Base-by-base conservation (phyloP, 2,113 vertebrate genomes). In the Strigops habroptila region DNA sequence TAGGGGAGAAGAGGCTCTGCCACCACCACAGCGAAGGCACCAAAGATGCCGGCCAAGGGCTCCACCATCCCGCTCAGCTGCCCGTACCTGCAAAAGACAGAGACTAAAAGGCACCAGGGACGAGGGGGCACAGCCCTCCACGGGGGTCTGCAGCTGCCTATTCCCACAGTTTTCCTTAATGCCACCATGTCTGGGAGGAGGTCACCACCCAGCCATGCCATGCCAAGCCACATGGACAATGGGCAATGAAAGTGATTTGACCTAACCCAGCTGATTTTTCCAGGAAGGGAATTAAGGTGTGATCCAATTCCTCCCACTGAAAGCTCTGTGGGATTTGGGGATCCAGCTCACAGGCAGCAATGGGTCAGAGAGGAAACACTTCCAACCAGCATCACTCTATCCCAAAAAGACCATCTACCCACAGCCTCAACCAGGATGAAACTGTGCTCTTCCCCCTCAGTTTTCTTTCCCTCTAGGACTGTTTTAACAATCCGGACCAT, bases 31-130 rank as follows among this genome's bases (percentile, higher is more conserved):
- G 99, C 98, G 1, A 98, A 63, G 18, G 99, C 99, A 0, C 99
- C 99, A 0, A 99, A 92, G 35, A 98, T 7, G 6, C 99, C 99
- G 0, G 99, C 99, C 7, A 99, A 51, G 0, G 99, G 99, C 92
- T 99, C 99, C 37, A 99, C 99, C 99, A 99, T 99, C 52, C 99
- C 99, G 0, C 99, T 99, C 14, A 99, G 98, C 98, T 99, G 99
- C 23, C 99, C 99, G 0, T 99, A 99, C 99, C 99, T 99, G 87
- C 25, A 28, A 14, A 41, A 71, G 25, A 91, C 51, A 24, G 3
- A 18, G 25, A 41, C 41, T 35, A 2, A 35, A 12, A 30, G 6
- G 11, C 31, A 12, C 33, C 18, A 2, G 2, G 18, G 21, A 14
- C 5, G 28, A 59, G 73, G 24, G 3, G 6, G 14, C 35, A n/a